Base-by-base conservation (phyloP, 2,888 invertebrate genomes). In the Neocrepidodera transversa region DNA sequence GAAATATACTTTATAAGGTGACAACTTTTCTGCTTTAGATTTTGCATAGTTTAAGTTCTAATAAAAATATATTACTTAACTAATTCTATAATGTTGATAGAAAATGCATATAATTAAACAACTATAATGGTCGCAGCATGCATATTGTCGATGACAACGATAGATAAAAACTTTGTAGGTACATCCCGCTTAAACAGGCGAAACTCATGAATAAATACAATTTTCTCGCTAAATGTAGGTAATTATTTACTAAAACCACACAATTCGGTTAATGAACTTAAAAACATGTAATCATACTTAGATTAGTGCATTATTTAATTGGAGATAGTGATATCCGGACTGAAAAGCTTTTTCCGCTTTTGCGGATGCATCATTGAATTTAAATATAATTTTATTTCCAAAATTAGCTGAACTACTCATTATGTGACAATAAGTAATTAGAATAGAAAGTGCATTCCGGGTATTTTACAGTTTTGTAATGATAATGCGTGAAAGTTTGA, bases 231-330 rank as follows among this genome's bases (percentile, higher is more conserved):
- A 35, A 35, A 35, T 13, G 4, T 45, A 23, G 14, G 4, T 45
- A 26, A 30, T 26, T 32, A 48, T 35, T 48, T 18, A 48, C 35
- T 5, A 45, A 47, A 26, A 58, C 26, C 30, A 18, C 42, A 48
- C 28, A 38, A 36, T 52, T 42, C 17, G 63, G 63, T 60, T 48
- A 38, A 52, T 38, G 63, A 63, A 57, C 63, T 55, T 50, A 18
- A 48, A 26, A 49, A 50, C 54, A 30, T 60, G 42, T 42, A 54
- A 58, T 60, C 47, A 57, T 60, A 52, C 40, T 42, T 43, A 48
- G 53, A 51, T 51, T 49, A 56, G 23, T 56, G 43, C 53, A 49
- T 58, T 58, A 54, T 43, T 54, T 60, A 63, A 58, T 51, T 38
- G 38, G 28, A 48, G 55, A 49, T 52, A 52, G 51, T 18, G 18